These are phyloP conservation scores for Zaprionus lachaisei DNA, from an alignment of 1,140 invertebrate genomes.

Conservation along the genomic window DNA sequence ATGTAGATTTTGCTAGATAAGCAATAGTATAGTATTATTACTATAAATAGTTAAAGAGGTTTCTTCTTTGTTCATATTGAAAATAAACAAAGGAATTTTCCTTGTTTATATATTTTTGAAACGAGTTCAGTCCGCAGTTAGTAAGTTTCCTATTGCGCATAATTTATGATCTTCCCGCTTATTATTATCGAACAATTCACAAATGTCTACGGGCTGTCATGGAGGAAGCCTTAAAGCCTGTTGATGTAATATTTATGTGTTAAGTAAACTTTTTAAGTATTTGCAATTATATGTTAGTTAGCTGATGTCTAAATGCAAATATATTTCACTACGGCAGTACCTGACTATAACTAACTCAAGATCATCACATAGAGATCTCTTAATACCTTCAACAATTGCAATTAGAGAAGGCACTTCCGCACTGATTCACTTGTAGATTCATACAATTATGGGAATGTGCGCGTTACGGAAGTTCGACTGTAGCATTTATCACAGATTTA, in stretches of 20 bases:
- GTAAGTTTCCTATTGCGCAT: not conserved
- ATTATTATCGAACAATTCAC: not conserved
- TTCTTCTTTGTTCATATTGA: not conserved
- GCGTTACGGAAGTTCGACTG: conserved; percentile 8
- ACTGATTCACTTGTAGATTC: not conserved
- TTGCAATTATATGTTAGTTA: conserved; percentile 11
- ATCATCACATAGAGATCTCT: not conserved
- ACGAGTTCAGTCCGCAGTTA: not conserved
- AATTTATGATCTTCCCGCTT: not conserved
- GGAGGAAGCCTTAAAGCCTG: conserved; percentile 14
- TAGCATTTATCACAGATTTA: conserved; percentile 13
- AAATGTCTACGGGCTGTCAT: conserved; percentile 14
- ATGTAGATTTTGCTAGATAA: not conserved
- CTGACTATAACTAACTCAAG: not conserved
- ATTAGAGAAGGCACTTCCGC: not conserved
- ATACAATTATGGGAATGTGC: not conserved
- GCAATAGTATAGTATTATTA: not conserved
- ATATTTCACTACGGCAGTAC: not conserved
- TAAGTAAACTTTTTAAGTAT: conserved; percentile 31
- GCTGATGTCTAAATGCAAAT: conserved; percentile 17
- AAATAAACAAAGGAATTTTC: not conserved
- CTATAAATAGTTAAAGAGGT: not conserved
- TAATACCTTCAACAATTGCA: not conserved
- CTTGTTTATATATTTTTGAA: not conserved
- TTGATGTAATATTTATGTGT: conserved; percentile 25